Evolutionary conservation across 2,797 vertebrate genomes (phyloP), one percentile per base, ranked within the genome.

Genomic region (Falco rusticolus): DNA sequence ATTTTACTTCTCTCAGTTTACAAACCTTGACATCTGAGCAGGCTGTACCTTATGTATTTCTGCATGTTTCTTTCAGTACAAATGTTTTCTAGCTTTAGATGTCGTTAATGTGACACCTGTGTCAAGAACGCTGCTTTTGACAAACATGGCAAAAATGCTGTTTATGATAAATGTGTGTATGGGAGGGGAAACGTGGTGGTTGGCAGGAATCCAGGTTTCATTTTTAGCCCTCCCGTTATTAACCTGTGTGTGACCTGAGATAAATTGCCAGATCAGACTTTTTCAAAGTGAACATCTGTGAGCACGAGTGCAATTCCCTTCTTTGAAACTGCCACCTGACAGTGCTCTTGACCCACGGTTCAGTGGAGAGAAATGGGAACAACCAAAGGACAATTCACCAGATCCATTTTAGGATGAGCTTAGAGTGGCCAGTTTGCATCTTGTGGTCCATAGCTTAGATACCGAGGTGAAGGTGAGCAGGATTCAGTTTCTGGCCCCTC

Each of bases 11-110:
- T 51, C 28, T 89, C 43, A 71, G 7, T 72, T 94, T 82, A 34
- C 59, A 71, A 53, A 53, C 17, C 33, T 75, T 7, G 4, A 45
- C 22, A 71, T 75, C 70, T 47, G 50, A 92, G 71, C 65, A 84
- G 71, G 16, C 29, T 74, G 20, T 50, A 59, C 39, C 25, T 66
- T 8, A 41, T 50, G 17, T 83, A 61, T 83, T 87, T 78, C 59
- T 75, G 18, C 2, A 2, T 66, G 13, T 74, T 93, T 82, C 33
- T 78, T 81, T 83, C 43, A 24, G 14, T 66, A 78, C 33, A 77
- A 71, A 53, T 65, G 39, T 59, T 81, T 96, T 77, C 84, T 65
- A 41, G 81, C 68, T 93, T 75, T 70, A 85, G 87, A 47, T 41
- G 69, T 64, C 37, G 45, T 41, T 80, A 84, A 64, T 3, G 0